Evolutionary conservation across 2,113 vertebrate genomes (phyloP).

Genomic region (Arvicanthis niloticus): DNA sequence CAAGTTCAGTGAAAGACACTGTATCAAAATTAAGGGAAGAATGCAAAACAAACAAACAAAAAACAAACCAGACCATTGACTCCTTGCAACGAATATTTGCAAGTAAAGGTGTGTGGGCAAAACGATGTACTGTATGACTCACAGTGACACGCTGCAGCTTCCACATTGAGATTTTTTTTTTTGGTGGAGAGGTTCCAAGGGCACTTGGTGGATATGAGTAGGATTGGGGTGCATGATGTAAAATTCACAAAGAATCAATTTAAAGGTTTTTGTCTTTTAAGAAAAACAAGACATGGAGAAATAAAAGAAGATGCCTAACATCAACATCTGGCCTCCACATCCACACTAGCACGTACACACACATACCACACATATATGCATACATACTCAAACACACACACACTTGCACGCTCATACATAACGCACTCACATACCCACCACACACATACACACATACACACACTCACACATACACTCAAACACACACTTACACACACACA

Average conservation of each 20-base stretch:
- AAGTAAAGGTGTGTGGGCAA: background rate
- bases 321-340: background rate
- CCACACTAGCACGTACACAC: background rate
- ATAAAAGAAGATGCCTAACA: background rate
- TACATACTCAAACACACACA: background rate
- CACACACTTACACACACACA: background rate
- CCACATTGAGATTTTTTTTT: background rate
- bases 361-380: background rate
- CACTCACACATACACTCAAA: background rate
- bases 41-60: background rate
- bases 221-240: background rate
- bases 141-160: background rate
- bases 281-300: background rate
- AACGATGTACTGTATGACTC: no score
- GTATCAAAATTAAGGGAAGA: background rate
- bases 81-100: background rate
- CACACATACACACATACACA: background rate
- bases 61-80: background rate
- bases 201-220: background rate
- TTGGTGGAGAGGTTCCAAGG: background rate
- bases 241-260: background rate
- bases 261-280: background rate
- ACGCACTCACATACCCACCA: background rate
- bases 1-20: background rate
- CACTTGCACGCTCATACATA: background rate